Evolutionary conservation across 2,888 invertebrate genomes (phyloP), one percentile per base, ranked within the genome.

Genomic region (Gymnosoma rotundatum): DNA sequence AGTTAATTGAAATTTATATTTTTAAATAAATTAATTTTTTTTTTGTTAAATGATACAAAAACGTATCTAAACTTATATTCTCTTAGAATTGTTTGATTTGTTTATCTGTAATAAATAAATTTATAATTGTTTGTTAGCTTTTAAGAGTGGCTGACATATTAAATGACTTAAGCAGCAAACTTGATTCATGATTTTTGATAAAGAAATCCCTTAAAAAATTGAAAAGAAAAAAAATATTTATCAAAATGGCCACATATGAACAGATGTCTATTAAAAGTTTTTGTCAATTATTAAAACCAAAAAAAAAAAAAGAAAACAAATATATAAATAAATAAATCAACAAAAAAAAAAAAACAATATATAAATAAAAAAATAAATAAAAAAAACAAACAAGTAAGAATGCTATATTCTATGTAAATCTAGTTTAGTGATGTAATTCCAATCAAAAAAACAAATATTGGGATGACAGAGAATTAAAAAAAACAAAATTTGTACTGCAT

Each of bases 1-100:
- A 67, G 50, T 67, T 76, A 76, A 76, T 76, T 67, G 60, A 67
- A 60, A 67, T 60, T 72, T 50, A 32, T 61, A 18, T 38, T 45
- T 48, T 61, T 42, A 56, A 21, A 10, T 56, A 21, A 25, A 25
- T 25, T 2, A 12, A 4, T 3, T 48, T 48, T 48, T 48, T 48
- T n/a, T 16, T n/a, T 48, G 48, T 48, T 32, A 32, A 25, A 25
- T 25, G 25, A 25, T 32, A 7, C 6, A 32, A 7, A 7, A 7
- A 32, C 32, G 2, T 32, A 5, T 8, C 0, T 32, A 32, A 2
- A 32, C 8, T 32, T 32, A 32, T 32, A 32, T 2, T 32, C 32
- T 6, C 32, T 7, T 5, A 32, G 7, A 32, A 8, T 32, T 32
- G 32, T 32, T 32, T 32, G 32, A 32, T 32, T 7, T 32, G 32